Conservation (phyloP, 1,140 invertebrate genomes). For the Holotrichia oblita region DNA sequence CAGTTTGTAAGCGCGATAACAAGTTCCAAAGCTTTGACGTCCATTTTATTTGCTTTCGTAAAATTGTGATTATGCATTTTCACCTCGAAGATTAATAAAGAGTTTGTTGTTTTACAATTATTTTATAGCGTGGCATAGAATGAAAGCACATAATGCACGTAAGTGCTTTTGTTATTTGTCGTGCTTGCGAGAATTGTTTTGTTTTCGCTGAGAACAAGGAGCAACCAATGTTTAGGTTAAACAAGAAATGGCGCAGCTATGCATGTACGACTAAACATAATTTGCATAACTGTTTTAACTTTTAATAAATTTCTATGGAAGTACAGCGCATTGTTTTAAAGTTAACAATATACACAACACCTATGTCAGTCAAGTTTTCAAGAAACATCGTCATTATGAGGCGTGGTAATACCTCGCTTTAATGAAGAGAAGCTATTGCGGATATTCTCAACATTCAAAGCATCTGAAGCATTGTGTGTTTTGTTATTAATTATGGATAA, state of each 20-base stretch:
- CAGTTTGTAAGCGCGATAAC: background rate
- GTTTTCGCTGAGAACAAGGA: background rate
- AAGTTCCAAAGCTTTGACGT: background rate
- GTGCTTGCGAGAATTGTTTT: background rate
- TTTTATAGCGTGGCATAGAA: background rate
- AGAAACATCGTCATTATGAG: background rate
- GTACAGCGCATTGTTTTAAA: background rate
- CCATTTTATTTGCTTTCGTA: no score
- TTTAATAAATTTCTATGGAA: background rate
- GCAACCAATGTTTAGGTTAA: background rate
- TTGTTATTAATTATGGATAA: no score
- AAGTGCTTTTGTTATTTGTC: background rate
- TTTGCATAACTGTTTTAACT: slow-evolving; percentile 4
- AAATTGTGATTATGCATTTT: no score
- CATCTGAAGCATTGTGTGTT: no score
- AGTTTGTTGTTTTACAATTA: background rate
- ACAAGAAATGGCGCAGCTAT: background rate
- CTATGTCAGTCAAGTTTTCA: background rate
- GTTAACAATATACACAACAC: background rate
- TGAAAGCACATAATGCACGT: background rate
- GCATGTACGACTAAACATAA: background rate
- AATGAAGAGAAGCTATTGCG: no score
- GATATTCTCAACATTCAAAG: no score
- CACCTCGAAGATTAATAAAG: no score
- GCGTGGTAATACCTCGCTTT: no score